A percentile compares a stretch with the other conserved stretches of the same genome.
phyloP scores from a whole-genome alignment of 2,797 vertebrate genomes.

The Acipenser ruthenus region DNA sequence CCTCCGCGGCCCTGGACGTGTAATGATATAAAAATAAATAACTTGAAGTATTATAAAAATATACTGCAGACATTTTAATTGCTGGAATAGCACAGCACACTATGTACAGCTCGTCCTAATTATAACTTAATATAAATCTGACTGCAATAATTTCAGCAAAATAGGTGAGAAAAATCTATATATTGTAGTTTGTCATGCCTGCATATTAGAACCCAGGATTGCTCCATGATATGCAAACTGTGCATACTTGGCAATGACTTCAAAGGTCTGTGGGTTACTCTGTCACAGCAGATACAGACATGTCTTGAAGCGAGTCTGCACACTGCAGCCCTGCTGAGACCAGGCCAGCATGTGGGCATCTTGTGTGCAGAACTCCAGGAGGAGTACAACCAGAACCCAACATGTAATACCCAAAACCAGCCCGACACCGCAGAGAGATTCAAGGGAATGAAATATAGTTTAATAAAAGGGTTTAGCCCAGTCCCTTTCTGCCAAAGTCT shows the following conservation, averaged over 20 bases:
- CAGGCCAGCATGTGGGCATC: slow-evolving; percentile 16
- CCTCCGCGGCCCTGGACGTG: slow-evolving; percentile 4
- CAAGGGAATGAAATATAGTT: too few species aligned
- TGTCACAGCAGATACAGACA: slow-evolving; percentile 47
- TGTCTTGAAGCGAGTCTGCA: slow-evolving; percentile 28
- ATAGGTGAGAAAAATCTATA: too few species aligned
- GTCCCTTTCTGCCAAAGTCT: too few species aligned
- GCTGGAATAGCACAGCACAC: too few species aligned
- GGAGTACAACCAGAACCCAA: too few species aligned
- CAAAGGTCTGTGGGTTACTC: slow-evolving; percentile 47
- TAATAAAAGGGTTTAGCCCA: too few species aligned
- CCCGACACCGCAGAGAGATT: too few species aligned
- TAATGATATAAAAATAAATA: slow-evolving; percentile 4
- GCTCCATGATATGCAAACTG: slow-evolving; percentile 42
- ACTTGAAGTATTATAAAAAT: not conserved
- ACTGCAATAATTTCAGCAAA: too few species aligned
- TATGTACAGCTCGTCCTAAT: too few species aligned
- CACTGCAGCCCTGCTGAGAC: slow-evolving; percentile 17
- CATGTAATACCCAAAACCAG: too few species aligned
- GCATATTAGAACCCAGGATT: slow-evolving; percentile 16
- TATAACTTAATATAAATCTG: too few species aligned
- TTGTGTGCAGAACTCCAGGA: not conserved
- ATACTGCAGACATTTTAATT: not conserved
- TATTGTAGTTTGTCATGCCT: not conserved
- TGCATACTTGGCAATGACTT: slow-evolving; percentile 52